phyloP scores from a whole-genome alignment of 2,888 invertebrate species.

The Cactoblastis cactorum region DNA sequence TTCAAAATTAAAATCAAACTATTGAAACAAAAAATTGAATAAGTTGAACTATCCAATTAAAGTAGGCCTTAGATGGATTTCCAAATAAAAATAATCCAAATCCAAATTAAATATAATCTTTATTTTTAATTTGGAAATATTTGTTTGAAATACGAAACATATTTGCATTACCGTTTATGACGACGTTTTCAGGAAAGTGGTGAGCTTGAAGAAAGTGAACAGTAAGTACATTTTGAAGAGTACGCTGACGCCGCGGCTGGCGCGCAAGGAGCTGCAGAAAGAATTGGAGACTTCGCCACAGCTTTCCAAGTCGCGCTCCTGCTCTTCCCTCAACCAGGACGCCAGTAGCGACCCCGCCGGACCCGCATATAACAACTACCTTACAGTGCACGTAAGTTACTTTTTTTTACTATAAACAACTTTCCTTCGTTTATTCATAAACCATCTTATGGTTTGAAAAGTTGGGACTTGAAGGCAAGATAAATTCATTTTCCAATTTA shows the following conservation, averaged over 20 bases:
- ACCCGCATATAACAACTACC: slow-evolving; percentile 83
- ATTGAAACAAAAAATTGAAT: too few species aligned
- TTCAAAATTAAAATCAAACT: too few species aligned
- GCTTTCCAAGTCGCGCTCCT: slow-evolving; percentile 85
- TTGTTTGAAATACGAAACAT: too few species aligned
- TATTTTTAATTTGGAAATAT: too few species aligned
- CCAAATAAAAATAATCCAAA: too few species aligned
- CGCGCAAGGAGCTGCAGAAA: slow-evolving; percentile 83
- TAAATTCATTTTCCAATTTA: too few species aligned
- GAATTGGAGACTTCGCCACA: slow-evolving; percentile 79
- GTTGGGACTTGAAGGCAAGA: too few species aligned
- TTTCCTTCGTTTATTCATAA: not conserved
- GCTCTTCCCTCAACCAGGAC: slow-evolving; percentile 83
- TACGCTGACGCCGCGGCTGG: slow-evolving; percentile 87
- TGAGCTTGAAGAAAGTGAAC: slow-evolving; percentile 85
- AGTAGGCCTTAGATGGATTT: too few species aligned
- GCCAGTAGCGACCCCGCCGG: slow-evolving; percentile 76
- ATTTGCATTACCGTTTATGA: not conserved
- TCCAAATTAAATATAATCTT: too few species aligned
- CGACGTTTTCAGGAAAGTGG: slow-evolving; percentile 77
- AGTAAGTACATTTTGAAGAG: slow-evolving; percentile 92
- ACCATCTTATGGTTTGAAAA: too few species aligned
- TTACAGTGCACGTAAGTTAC: slow-evolving; percentile 85
- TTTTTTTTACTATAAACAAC: not conserved
- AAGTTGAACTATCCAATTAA: too few species aligned